Conservation (phyloP, 2,888 invertebrate genomes). For the Drosophila mimetica region DNA sequence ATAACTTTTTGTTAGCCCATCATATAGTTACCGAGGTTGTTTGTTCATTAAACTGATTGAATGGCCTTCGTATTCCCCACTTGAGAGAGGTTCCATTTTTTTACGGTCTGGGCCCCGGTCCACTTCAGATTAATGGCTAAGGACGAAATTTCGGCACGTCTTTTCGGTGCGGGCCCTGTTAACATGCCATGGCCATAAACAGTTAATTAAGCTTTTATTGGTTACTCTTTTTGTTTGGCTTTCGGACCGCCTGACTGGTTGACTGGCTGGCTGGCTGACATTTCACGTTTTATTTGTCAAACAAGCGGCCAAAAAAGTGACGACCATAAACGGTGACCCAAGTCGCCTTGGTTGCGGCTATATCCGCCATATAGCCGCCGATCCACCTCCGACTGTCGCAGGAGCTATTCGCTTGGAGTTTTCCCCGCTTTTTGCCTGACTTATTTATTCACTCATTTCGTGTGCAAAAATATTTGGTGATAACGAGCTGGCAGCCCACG, state of each 20-base stretch:
- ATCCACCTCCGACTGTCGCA: constrained; percentile 5
- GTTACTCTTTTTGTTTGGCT: constrained; percentile 68
- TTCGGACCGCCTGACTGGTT: constrained; percentile 12
- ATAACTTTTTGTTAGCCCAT: neutral
- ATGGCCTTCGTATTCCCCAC: neutral
- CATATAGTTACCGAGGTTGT: neutral
- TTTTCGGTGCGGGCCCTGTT: constrained; percentile 31
- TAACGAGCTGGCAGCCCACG: constrained; percentile 72
- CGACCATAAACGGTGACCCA: constrained; percentile 69
- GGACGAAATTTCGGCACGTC: constrained; percentile 40
- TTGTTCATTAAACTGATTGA: constrained; percentile 7
- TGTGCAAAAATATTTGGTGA: constrained; percentile 79
- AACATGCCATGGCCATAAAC: constrained; percentile 77
- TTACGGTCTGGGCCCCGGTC: constrained; percentile 1
- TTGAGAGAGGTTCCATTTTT: neutral
- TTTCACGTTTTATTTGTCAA: constrained; percentile 79
- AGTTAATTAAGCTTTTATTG: constrained; percentile 80
- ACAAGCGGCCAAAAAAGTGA: constrained; percentile 70
- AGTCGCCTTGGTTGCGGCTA: constrained; percentile 14
- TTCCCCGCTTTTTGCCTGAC: constrained; percentile 31
- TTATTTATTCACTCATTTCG: constrained; percentile 78
- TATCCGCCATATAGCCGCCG: neutral
- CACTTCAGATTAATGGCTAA: constrained; percentile 61
- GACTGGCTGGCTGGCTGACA: constrained; percentile 45
- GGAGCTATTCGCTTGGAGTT: constrained; percentile 53